These are phyloP conservation scores for Oryzias javanicus DNA, from an alignment of 2,113 vertebrate species.

Conservation along the genomic window DNA sequence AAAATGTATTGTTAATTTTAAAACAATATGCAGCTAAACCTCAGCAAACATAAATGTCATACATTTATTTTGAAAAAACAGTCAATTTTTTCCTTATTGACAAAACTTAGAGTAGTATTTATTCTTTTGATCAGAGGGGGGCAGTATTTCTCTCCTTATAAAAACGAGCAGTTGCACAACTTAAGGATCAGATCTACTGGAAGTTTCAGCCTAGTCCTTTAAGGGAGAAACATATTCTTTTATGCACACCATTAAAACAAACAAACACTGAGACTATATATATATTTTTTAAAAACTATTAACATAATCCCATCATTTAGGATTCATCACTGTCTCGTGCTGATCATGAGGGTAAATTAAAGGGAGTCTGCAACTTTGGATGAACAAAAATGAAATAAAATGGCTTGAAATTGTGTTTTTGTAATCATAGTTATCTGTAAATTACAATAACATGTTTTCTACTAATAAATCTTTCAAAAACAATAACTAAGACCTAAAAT, in stretches of 20 bases:
- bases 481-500: too few relatives aligned
- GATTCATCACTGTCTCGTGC: background rate
- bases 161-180: slow-evolving; percentile 21
- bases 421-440: too few relatives aligned
- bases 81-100: background rate
- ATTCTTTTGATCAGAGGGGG: slow-evolving; percentile 32
- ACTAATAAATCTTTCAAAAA: too few relatives aligned
- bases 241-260: slow-evolving; percentile 25
- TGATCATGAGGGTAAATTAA: too few relatives aligned
- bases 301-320: background rate
- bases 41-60: too few relatives aligned
- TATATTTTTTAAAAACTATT: slow-evolving; percentile 14
- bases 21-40: too few relatives aligned
- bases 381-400: too few relatives aligned
- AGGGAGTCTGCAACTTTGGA: too few relatives aligned
- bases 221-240: slow-evolving; percentile 28
- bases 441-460: too few relatives aligned
- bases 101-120: background rate
- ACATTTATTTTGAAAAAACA: background rate
- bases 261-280: slow-evolving; percentile 11
- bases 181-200: slow-evolving; percentile 4
- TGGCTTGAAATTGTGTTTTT: too few relatives aligned
- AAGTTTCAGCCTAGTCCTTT: slow-evolving; percentile 1
- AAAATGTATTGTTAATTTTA: too few relatives aligned
- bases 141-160: slow-evolving; percentile 25